Percentiles rank a stretch among this genome's conserved stretches.
Evolutionary conservation across 2,888 invertebrate genomes (phyloP).

Genomic region (Ennomos erosarius): DNA sequence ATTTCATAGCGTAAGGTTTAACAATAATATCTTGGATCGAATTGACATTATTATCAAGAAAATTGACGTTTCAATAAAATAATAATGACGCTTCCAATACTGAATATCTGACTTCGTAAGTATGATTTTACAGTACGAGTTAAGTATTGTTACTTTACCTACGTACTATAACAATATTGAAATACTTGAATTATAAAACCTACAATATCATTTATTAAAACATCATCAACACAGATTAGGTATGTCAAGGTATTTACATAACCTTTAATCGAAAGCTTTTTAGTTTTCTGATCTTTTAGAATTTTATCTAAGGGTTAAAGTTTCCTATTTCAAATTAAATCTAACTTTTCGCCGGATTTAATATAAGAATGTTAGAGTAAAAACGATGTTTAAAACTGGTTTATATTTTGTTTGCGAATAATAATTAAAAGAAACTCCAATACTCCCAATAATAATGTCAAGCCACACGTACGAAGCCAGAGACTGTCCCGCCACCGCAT

Average conservation of each 20-base stretch:
- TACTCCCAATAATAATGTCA: constrained; percentile 50
- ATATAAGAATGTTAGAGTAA: too few relatives aligned
- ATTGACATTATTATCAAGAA: constrained; percentile 44
- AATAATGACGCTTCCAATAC: constrained; percentile 3
- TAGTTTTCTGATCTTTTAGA: too few relatives aligned
- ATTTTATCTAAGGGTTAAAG: too few relatives aligned
- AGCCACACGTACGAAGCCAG: constrained; percentile 45
- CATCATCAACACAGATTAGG: too few relatives aligned
- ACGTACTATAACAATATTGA: not conserved
- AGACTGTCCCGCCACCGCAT: constrained; percentile 30
- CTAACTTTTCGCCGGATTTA: too few relatives aligned
- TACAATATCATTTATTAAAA: too few relatives aligned
- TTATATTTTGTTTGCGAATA: not conserved
- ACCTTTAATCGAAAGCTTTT: too few relatives aligned
- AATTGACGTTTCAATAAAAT: constrained; percentile 35
- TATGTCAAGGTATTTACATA: too few relatives aligned
- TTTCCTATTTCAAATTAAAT: too few relatives aligned
- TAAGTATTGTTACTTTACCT: not conserved
- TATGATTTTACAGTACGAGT: constrained; percentile 5
- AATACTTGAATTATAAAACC: too few relatives aligned
- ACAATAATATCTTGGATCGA: constrained; percentile 33
- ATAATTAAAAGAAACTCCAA: constrained; percentile 16
- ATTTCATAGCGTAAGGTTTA: constrained; percentile 36
- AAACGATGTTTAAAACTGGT: too few relatives aligned
- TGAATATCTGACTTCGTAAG: constrained; percentile 19